These are phyloP conservation scores for Trachelus tabidus DNA, from an alignment of 2,888 invertebrate genomes.

Conservation along the genomic window DNA sequence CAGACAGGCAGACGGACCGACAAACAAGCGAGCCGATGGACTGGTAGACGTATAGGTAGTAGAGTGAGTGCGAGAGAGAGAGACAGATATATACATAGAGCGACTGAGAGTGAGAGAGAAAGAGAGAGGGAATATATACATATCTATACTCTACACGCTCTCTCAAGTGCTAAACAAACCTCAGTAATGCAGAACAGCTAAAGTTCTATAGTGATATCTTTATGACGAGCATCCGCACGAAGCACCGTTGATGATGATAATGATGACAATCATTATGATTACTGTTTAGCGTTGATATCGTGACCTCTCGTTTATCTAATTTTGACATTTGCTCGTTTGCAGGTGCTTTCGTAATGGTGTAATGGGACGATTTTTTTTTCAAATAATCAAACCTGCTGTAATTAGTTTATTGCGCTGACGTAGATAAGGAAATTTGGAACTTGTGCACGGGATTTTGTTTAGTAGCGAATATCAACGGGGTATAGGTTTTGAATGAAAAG, in stretches of 20 bases:
- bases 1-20: not conserved
- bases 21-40: not conserved
- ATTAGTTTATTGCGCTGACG: not conserved
- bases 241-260: not conserved
- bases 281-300: not conserved
- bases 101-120: too few species aligned
- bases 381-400: not conserved
- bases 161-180: not conserved
- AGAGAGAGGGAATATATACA: not conserved
- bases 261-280: not conserved
- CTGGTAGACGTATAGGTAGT: not conserved
- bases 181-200: not conserved
- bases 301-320: not conserved
- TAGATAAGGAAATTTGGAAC: not conserved
- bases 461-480: not conserved
- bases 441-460: not conserved
- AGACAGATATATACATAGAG: not conserved
- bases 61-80: not conserved
- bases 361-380: not conserved
- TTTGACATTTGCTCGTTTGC: not conserved
- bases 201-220: not conserved
- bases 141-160: not conserved
- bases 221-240: not conserved
- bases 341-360: not conserved
- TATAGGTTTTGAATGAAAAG: not conserved